A percentile compares a stretch with the other conserved stretches of the same genome.
Conservation (phyloP, 2,888 invertebrate genomes). For the Mayetiola destructor region DNA sequence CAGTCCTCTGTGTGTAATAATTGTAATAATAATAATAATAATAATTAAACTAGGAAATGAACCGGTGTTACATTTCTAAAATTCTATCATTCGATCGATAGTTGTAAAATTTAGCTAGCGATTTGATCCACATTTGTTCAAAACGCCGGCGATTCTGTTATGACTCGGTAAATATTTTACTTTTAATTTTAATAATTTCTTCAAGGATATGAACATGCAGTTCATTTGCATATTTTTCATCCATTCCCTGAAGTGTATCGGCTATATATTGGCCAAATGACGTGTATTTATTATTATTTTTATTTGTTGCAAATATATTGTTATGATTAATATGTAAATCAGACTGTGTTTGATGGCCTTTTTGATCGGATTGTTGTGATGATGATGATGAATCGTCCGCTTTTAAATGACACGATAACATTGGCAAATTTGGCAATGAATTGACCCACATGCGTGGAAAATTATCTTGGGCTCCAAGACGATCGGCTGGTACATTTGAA, state of each 20-base stretch:
- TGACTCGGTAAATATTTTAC: conserved; percentile 8
- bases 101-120: conserved; percentile 2
- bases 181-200: conserved; percentile 7
- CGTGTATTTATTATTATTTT: conserved; percentile 4
- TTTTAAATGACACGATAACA: conserved; percentile 1
- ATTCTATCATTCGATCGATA: background rate
- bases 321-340: conserved; percentile 1
- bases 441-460: conserved; percentile 8
- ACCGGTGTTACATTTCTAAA: no score
- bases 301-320: background rate
- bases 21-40: background rate
- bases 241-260: conserved; percentile 9
- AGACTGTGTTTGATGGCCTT: background rate
- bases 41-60: background rate
- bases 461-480: background rate
- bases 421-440: conserved; percentile 1
- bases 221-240: conserved; percentile 9
- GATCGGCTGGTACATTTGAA: background rate
- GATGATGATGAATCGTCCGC: conserved; percentile 9
- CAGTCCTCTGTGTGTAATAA: no score
- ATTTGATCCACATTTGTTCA: conserved; percentile 1
- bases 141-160: conserved; percentile 1
- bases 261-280: conserved; percentile 10
- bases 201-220: conserved; percentile 5
- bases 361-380: conserved; percentile 9